phyloP scores from a whole-genome alignment of 2,888 invertebrate genomes.

The Podabrus alpinus region DNA sequence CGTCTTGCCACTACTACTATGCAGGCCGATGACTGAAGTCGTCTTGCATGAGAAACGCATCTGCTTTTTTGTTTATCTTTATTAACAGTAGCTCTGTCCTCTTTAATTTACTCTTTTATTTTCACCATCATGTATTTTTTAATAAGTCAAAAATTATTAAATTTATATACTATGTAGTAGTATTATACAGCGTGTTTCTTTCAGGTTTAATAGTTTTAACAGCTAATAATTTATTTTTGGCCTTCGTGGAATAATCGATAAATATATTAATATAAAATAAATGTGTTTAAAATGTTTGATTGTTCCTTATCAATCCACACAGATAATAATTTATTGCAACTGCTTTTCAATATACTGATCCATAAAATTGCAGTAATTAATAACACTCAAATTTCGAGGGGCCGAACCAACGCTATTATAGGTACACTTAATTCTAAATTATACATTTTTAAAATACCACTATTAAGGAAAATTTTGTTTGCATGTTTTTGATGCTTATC shows the following conservation, averaged over 20 bases:
- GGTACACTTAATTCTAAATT: neutral
- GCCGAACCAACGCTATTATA: neutral
- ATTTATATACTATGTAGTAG: too few species aligned
- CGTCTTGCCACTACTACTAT: conserved; percentile 21
- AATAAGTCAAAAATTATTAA: neutral
- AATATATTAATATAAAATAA: neutral
- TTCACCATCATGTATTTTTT: neutral
- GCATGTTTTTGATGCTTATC: neutral
- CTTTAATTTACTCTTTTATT: conserved; percentile 21
- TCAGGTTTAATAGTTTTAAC: neutral
- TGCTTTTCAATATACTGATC: neutral
- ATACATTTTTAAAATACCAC: neutral
- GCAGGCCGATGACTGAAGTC: conserved; percentile 44
- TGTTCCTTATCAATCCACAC: neutral
- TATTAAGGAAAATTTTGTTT: neutral
- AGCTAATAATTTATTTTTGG: too few species aligned
- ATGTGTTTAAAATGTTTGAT: neutral
- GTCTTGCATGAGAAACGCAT: conserved; percentile 44
- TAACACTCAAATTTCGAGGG: neutral
- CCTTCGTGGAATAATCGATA: neutral
- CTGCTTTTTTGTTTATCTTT: conserved; percentile 42
- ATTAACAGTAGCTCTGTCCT: conserved; percentile 37
- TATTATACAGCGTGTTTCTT: neutral
- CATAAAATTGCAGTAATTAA: neutral
- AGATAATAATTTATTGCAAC: neutral